Evolutionary conservation across 2,113 vertebrate species (phyloP), one percentile per base, ranked within the genome.

Genomic region (Callaeas wilsoni): DNA sequence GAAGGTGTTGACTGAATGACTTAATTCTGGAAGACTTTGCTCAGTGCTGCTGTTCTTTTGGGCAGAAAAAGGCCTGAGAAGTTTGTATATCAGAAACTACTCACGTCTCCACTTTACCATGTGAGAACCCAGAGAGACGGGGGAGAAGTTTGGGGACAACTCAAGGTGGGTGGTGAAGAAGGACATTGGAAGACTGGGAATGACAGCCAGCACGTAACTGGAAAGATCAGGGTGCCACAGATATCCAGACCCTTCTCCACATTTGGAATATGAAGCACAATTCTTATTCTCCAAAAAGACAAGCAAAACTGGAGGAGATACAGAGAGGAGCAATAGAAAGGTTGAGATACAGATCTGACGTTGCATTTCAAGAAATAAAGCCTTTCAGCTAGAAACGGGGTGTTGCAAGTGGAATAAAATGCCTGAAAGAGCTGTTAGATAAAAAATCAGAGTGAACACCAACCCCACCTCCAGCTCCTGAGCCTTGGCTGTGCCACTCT

Each of bases 81-180:
- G 3, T 12, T 11, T 33, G 8, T 25, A 1, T 32, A 35, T 5
- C n/a, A 82, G 19, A 75, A 75, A 32, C 1, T n/a, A 68, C 7
- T 11, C 65, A 37, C 8, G 12, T 75, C 27, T 68, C 7, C 16
- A 16, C 47, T 80, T 70, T n/a, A 18, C 7, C 5, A 5, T 2
- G 4, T 56, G n/a, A 73, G 41, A 90, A 10, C 27, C 27, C 1
- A 2, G 42, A 70, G 25, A 53, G 12, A 32, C 1, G 8, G 8
- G 12, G 21, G 9, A 84, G 14, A 33, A 65, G 1, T 27, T 0
- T 69, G 32, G 9, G 15, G 17, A 29, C 6, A 71, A 1, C 15
- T 55, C 42, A 29, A 46, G 18, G 14, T 33, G 13, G 3, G 7
- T 69, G 17, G 3, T 16, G 25, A 88, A 53, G 39, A 63, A 76